Percentiles rank a stretch among this genome's conserved stretches.
Evolutionary conservation across 2,797 vertebrate genomes (phyloP).

Genomic region (Cheirogaleus major): DNA sequence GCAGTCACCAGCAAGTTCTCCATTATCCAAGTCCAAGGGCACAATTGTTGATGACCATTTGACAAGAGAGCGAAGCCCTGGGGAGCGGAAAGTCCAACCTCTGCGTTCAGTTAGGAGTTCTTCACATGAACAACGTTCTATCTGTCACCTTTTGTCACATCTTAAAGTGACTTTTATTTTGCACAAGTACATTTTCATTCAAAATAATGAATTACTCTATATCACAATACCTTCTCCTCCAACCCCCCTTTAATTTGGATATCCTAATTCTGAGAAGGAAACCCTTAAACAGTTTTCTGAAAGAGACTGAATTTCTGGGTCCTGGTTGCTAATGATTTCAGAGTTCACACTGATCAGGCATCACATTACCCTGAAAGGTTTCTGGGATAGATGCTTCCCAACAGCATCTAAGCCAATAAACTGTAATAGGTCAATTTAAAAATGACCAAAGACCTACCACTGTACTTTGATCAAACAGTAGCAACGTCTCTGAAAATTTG

Average conservation of each 20-base stretch:
- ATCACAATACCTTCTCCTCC: not conserved
- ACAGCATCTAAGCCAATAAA: not conserved
- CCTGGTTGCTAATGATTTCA: not conserved
- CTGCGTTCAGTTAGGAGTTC: not conserved
- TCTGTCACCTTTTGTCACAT: conserved; percentile 17
- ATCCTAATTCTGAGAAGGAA: conserved; percentile 55
- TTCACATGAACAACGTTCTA: not conserved
- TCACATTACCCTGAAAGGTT: not conserved
- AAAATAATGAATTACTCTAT: conserved; percentile 35
- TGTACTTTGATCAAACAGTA: not conserved
- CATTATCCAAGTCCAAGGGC: conserved; percentile 16
- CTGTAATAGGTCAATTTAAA: not conserved
- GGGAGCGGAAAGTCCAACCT: not conserved
- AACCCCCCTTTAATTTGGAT: not conserved
- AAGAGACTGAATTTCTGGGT: conserved; percentile 51
- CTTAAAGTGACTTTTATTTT: conserved; percentile 60
- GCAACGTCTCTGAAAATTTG: not conserved
- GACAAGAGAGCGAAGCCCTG: conserved; percentile 33
- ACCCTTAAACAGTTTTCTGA: conserved; percentile 43
- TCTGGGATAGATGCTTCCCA: conserved; percentile 31
- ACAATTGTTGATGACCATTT: not conserved
- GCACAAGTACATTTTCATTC: conserved; percentile 50
- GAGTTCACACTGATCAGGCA: not conserved
- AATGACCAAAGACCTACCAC: not conserved
- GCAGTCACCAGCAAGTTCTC: conserved; percentile 58